phyloP scores from a whole-genome alignment of 1,140 invertebrate genomes.

The Dreissena rostriformis region DNA sequence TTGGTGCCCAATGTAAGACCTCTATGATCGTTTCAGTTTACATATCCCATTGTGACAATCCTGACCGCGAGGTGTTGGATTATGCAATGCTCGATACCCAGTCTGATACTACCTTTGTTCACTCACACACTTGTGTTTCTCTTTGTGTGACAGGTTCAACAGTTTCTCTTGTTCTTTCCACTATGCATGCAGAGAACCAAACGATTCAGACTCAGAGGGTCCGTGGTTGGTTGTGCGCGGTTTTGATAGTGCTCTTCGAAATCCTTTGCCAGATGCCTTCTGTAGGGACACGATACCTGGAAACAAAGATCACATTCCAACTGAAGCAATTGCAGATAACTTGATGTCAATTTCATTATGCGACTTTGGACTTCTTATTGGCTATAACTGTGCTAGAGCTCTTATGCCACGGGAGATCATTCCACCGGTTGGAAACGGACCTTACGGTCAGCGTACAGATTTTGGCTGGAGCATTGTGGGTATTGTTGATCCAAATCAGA shows the following conservation, averaged over 20 bases:
- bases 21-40: constrained; percentile 26
- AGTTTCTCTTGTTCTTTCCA: constrained; percentile 8
- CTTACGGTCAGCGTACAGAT: constrained; percentile 39
- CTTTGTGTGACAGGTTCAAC: constrained; percentile 1
- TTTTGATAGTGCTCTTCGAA: not conserved
- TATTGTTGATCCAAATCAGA: constrained; percentile 25
- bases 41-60: constrained; percentile 9
- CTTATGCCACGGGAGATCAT: too few species aligned
- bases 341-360: not conserved
- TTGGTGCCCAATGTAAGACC: not conserved
- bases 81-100: constrained; percentile 37
- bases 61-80: constrained; percentile 4
- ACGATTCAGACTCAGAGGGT: constrained; percentile 19
- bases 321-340: constrained; percentile 48
- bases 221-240: constrained; percentile 13
- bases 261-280: constrained; percentile 35
- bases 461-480: too few species aligned
- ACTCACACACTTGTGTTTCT: not conserved
- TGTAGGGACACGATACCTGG: constrained; percentile 54
- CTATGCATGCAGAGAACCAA: constrained; percentile 40
- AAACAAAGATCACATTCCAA: constrained; percentile 40
- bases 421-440: constrained; percentile 26
- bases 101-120: constrained; percentile 22
- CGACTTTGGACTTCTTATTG: constrained; percentile 44
- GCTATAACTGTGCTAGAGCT: too few species aligned